A percentile compares a stretch with the other conserved stretches of the same genome.
Conservation (phyloP, 1,140 invertebrate species). For the Triops longicaudatus region DNA sequence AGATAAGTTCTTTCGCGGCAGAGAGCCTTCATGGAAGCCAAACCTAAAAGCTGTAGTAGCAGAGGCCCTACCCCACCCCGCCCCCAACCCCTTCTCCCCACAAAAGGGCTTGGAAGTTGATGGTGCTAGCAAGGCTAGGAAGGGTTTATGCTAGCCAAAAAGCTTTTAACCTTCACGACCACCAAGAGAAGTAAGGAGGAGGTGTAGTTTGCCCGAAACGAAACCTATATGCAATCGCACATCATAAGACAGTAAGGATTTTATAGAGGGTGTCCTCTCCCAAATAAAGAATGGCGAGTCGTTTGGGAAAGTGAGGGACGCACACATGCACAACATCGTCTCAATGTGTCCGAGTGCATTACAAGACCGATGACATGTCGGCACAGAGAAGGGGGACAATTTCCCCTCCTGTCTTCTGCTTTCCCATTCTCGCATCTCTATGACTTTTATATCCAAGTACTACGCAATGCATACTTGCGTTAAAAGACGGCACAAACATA, state of each 20-base stretch:
- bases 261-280: neutral
- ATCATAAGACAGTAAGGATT: neutral
- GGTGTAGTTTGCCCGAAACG: neutral
- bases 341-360: constrained; percentile 8
- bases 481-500: neutral
- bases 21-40: neutral
- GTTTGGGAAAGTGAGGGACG: neutral
- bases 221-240: constrained; percentile 9
- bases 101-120: neutral
- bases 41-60: neutral
- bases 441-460: neutral
- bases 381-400: neutral
- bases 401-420: neutral
- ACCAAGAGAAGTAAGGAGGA: neutral
- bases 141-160: neutral
- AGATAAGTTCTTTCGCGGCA: neutral
- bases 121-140: neutral
- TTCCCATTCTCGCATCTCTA: neutral
- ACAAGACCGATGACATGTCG: constrained; percentile 11
- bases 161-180: constrained; percentile 11
- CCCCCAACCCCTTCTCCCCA: neutral
- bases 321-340: constrained; percentile 4
- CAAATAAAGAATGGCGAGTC: neutral
- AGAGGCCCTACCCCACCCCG: neutral
- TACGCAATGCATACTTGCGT: neutral